phyloP scores from a whole-genome alignment of 2,888 invertebrate genomes.

The Caenorhabditis sp. region DNA sequence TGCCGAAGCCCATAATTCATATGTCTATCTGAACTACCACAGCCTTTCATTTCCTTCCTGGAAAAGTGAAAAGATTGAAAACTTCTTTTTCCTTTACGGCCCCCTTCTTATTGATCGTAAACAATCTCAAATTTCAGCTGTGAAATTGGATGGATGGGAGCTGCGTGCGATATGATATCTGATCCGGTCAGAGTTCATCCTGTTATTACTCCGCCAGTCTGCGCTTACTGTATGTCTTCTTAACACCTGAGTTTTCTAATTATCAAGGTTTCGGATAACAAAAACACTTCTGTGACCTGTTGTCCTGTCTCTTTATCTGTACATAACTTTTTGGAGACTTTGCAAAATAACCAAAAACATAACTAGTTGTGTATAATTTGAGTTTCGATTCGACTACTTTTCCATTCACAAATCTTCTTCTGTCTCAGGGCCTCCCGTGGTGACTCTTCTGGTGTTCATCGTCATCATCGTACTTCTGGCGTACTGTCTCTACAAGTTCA shows the following conservation, averaged over 20 bases:
- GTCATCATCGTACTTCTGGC: constrained; percentile 54
- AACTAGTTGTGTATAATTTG: constrained; percentile 29
- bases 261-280: constrained; percentile 30
- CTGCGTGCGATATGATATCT: constrained; percentile 59
- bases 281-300: constrained; percentile 31
- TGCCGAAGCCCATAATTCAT: not conserved
- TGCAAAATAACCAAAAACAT: constrained; percentile 41
- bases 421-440: constrained; percentile 65
- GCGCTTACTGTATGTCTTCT: constrained; percentile 68
- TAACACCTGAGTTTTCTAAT: constrained; percentile 48
- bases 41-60: constrained; percentile 37
- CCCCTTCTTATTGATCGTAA: constrained; percentile 7
- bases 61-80: constrained; percentile 16
- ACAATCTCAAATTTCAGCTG: constrained; percentile 58
- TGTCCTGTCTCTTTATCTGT: constrained; percentile 46
- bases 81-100: no score
- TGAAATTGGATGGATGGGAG: constrained; percentile 64
- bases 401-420: constrained; percentile 6
- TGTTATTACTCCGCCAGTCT: constrained; percentile 60
- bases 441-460: constrained; percentile 63
- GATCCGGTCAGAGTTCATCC: constrained; percentile 63
- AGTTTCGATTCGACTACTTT: not conserved
- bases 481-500: constrained; percentile 63
- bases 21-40: not conserved
- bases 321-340: constrained; percentile 1